Percentiles rank a stretch among this genome's conserved stretches.
These are phyloP conservation scores for Sardina pilchardus DNA, from an alignment of 2,113 vertebrate species.

Conservation along the genomic window DNA sequence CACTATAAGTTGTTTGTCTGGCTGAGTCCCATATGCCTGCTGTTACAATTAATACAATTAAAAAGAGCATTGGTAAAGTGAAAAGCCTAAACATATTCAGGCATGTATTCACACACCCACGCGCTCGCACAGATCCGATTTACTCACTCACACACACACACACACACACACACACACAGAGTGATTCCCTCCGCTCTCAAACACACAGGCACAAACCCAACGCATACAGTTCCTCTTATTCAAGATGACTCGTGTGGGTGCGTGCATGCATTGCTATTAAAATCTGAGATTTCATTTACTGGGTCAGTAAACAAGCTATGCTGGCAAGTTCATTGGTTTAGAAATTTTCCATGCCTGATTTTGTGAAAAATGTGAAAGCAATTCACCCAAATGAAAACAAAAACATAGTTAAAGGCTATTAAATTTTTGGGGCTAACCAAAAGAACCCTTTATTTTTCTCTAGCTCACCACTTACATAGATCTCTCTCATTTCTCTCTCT, in stretches of 20 bases:
- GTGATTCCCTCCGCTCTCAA: too few species aligned
- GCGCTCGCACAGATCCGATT: slow-evolving; percentile 38
- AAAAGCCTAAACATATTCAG: too few species aligned
- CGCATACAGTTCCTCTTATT: slow-evolving; percentile 62
- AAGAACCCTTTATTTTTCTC: slow-evolving; percentile 23
- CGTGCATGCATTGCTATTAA: neutral
- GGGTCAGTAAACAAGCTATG: neutral
- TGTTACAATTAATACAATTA: too few species aligned
- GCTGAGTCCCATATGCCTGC: too few species aligned
- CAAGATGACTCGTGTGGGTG: neutral
- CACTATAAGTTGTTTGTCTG: too few species aligned
- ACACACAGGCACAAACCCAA: slow-evolving; percentile 56
- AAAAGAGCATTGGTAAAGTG: too few species aligned
- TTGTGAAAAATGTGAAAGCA: neutral
- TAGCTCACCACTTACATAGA: slow-evolving; percentile 31
- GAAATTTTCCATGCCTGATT: neutral
- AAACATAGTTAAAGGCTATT: neutral
- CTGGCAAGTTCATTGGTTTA: neutral
- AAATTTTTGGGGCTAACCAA: neutral
- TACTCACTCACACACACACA: too few species aligned
- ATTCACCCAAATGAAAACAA: neutral
- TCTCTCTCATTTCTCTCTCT: neutral
- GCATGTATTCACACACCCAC: neutral
- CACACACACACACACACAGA: slow-evolving; percentile 43
- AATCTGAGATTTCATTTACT: neutral